Evolutionary conservation across 2,888 invertebrate species (phyloP), one percentile per base, ranked within the genome.

Genomic region (Dryomyza anilis): DNA sequence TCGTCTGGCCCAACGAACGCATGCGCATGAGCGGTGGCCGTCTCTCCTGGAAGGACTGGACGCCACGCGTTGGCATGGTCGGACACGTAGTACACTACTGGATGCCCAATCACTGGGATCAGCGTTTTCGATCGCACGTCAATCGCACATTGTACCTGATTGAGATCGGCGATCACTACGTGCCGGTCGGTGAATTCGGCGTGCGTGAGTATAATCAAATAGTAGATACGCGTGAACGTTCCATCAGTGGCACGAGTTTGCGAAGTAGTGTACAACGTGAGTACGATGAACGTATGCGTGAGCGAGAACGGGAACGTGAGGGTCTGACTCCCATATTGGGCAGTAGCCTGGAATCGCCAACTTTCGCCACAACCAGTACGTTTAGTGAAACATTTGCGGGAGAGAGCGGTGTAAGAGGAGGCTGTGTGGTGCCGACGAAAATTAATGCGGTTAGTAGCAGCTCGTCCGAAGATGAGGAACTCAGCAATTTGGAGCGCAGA

Each of bases 41-140:
- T 69, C 91, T 92, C 53, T 89, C 89, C 72, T 98, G 97, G 98
- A 89, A 90, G 70, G 89, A 91, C 73, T 97, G 97, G 96, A 87
- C 91, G 69, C 96, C 97, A 0, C 87, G 89, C 71, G 89, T 90
- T 14, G 96, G 96, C 10, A 96, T 96, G 95, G 95, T 95, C 75
- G 97, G 97, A 67, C 87, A 89, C 87, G 92, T 95, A 61, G 95
- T 97, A 10, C 97, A 98, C 83, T 91, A 92, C 71, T 98, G 98
- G 97, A 89, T 90, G 39, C 98, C 97, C 0, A 93, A 92, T 84
- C 96, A 98, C 85, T 88, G 92, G 60, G 95, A 96, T 80, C 90
- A 91, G 0, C 89, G 89, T 72, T 89, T 91, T 64, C 88, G 97
- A 19, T 96, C 96, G 4, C 95, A 96, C 81, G 92, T 96, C 16